These are phyloP conservation scores for Schizothorax lantsangensis DNA, from an alignment of 2,797 vertebrate genomes.

Conservation along the genomic window DNA sequence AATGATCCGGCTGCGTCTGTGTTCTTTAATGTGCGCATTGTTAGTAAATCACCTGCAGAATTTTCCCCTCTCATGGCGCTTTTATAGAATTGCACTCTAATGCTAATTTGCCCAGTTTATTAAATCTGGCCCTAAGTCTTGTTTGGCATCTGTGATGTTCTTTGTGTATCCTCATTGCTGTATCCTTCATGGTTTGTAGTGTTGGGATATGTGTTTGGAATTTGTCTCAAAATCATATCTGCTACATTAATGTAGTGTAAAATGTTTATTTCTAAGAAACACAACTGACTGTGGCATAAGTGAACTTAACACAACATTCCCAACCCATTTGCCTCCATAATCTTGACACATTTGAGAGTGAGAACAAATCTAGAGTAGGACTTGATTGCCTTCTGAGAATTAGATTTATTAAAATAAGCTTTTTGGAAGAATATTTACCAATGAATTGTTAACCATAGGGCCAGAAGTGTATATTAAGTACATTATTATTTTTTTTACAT, in stretches of 20 bases:
- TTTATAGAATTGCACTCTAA: too few species aligned
- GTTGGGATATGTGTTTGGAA: slow-evolving; percentile 58
- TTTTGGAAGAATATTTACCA: neutral
- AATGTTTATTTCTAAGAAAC: slow-evolving; percentile 18
- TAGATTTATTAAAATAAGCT: neutral
- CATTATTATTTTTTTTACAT: neutral
- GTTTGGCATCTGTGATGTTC: neutral
- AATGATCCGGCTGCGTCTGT: too few species aligned
- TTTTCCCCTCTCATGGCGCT: too few species aligned
- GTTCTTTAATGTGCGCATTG: too few species aligned
- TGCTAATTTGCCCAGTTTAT: too few species aligned
- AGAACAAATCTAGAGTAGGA: neutral
- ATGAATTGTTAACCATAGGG: neutral
- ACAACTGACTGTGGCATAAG: neutral
- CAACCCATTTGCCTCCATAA: neutral
- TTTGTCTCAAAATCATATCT: slow-evolving; percentile 68
- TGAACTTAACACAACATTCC: too few species aligned
- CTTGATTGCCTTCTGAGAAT: neutral
- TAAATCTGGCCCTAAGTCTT: neutral
- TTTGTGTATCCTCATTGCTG: neutral
- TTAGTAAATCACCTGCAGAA: too few species aligned
- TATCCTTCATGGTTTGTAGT: slow-evolving; percentile 25
- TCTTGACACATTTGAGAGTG: neutral
- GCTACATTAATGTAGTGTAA: slow-evolving; percentile 66
- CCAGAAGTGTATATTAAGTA: neutral